Percentiles rank a stretch among this genome's conserved stretches.
These are phyloP conservation scores for Clarias fuscus DNA, from an alignment of 2,797 vertebrate genomes.

Conservation along the genomic window DNA sequence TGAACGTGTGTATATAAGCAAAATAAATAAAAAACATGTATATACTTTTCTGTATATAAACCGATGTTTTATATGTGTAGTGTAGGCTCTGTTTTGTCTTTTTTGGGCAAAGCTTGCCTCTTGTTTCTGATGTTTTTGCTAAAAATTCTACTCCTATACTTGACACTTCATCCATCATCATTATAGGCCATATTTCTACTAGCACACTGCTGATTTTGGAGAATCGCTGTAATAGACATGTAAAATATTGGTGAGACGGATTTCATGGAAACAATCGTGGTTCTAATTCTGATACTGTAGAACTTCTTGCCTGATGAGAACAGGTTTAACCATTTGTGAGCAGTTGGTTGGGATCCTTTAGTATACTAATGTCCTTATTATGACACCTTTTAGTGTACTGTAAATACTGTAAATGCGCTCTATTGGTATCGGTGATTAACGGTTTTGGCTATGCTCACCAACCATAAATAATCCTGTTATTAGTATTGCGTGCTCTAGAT, in stretches of 20 bases:
- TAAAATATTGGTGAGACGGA: not conserved
- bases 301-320: conserved; percentile 46
- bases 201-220: not conserved
- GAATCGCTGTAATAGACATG: not conserved
- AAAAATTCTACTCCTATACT: not conserved
- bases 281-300: not conserved
- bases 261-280: not conserved
- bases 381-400: not conserved
- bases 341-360: not conserved
- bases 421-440: not conserved
- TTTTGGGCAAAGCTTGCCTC: not conserved
- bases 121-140: not conserved
- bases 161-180: not conserved
- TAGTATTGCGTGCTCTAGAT: not conserved
- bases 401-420: not conserved
- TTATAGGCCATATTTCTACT: not conserved
- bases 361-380: not conserved
- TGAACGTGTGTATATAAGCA: too few species aligned
- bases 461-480: not conserved
- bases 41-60: too few species aligned
- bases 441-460: not conserved
- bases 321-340: not conserved
- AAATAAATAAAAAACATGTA: not conserved
- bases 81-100: not conserved
- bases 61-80: not conserved